Base-by-base conservation (phyloP, 2,113 vertebrate genomes). In the Sclerurus mexicanus region DNA sequence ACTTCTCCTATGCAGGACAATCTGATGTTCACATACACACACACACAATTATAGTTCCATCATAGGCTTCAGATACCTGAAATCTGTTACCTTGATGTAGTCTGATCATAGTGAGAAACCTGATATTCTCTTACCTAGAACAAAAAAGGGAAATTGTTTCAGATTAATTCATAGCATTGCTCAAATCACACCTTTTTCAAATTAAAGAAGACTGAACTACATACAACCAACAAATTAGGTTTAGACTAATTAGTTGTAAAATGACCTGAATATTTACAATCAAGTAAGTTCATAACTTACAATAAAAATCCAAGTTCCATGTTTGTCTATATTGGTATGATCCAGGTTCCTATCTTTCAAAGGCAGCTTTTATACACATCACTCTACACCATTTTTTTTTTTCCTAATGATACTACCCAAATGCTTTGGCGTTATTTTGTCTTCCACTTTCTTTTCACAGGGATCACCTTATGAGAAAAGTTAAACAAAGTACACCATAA, bases 81-180 rank as follows among this genome's bases (percentile, higher is more conserved):
- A 94, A 73, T 95, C 50, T 33, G 50, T 98, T 98, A 98, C 98
- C 98, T 98, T 98, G 82, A 64, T 90, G 97, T 5, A 89, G 92
- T 95, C 96, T 96, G 92, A 90, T 90, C 95, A 96, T 25, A 97
- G 46, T 23, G 90, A 91, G 88, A 96, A 93, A 97, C 67, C 74
- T 84, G 81, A 96, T 93, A 96, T 97, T 92, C 97, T 96, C 98
- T 98, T 98, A 98, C 98, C 98, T 98, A 89, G 96, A 90, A 97
- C 24, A 96, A 7, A 94, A 92, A 97, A 85, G 91, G 95, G 33
- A 85, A 63, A 87, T 13, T 14, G 13, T 47, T 50, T 97, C 93
- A 96, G 71, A 35, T 62, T 59, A 94, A 85, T 79, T 50, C 14
- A 69, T 3, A 66, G 22, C 8, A 72, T 39, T 40, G 13, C 23